These are phyloP conservation scores for Polydrusus tereticollis DNA, from an alignment of 2,888 invertebrate species.

Conservation along the genomic window DNA sequence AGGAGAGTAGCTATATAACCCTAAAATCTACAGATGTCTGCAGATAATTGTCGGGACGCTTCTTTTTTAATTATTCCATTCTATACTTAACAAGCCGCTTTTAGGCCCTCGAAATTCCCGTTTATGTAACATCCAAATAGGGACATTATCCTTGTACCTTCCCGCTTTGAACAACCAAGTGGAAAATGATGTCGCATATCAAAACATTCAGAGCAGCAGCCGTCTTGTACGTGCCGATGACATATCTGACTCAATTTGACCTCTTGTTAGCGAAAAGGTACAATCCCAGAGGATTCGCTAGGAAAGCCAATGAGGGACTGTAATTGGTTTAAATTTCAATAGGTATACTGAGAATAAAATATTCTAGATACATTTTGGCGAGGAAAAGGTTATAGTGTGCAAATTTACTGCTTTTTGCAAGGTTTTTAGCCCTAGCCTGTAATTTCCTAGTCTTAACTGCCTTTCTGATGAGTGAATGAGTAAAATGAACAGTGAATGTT, in stretches of 20 bases:
- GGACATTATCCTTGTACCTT: conserved; percentile 16
- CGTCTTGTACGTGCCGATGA: conserved; percentile 31
- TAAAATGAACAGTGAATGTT: no score
- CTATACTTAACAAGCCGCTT: conserved; percentile 1
- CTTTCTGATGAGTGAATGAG: no score
- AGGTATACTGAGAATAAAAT: background rate
- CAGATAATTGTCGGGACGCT: background rate
- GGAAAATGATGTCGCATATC: conserved; percentile 19
- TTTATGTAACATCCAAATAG: conserved; percentile 15
- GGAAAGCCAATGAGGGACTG: conserved; percentile 29
- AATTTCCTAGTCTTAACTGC: no score
- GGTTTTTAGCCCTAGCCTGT: no score
- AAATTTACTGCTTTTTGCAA: no score
- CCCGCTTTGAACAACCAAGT: conserved; percentile 13
- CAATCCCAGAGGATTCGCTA: conserved; percentile 22
- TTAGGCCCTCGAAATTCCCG: background rate
- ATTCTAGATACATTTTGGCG: background rate
- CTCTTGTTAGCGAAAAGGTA: conserved; percentile 34
- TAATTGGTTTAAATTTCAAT: conserved; percentile 27
- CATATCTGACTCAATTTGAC: conserved; percentile 25
- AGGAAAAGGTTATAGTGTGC: background rate
- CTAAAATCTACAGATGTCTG: background rate
- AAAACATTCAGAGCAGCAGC: conserved; percentile 22
- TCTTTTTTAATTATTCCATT: conserved; percentile 9
- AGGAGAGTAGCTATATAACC: no score